Conservation (phyloP, 1,140 invertebrate species). For the Solenopsis fugax region DNA sequence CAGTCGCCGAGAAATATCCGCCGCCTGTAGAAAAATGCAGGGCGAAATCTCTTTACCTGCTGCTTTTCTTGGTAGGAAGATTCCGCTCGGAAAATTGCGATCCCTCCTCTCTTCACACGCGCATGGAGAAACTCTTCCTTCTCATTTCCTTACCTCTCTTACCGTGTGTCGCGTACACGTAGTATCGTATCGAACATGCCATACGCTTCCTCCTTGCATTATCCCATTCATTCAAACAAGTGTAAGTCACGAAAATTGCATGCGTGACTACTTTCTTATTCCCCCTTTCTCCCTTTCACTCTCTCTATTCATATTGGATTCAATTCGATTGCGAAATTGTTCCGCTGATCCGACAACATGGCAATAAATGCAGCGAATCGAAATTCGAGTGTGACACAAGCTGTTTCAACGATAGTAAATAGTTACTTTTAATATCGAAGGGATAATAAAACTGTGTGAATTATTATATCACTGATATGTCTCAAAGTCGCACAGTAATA, state of each 20-base stretch:
- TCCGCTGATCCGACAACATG: not conserved
- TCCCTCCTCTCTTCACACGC: not conserved
- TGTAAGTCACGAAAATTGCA: constrained; percentile 50
- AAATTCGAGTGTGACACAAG: not conserved
- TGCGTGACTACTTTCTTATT: not conserved
- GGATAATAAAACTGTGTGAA: not conserved
- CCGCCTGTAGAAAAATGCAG: constrained; percentile 56
- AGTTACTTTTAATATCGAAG: not conserved
- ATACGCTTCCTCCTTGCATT: constrained; percentile 16
- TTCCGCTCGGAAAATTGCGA: constrained; percentile 60
- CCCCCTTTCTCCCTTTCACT: not conserved
- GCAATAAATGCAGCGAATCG: not conserved
- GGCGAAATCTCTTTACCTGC: constrained; percentile 58
- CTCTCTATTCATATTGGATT: constrained; percentile 9
- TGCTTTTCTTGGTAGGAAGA: constrained; percentile 50
- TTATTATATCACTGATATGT: not conserved
- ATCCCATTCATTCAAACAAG: constrained; percentile 47
- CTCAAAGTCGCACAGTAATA: not conserved
- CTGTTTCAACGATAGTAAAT: not conserved
- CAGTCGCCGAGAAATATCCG: constrained; percentile 47
- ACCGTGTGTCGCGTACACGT: not conserved
- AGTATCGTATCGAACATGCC: constrained; percentile 27
- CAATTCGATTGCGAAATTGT: constrained; percentile 18
- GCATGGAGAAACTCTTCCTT: not conserved
- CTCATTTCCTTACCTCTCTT: constrained; percentile 29